phyloP scores from a whole-genome alignment of 2,797 vertebrate genomes.

The Lepilemur septentrionalis region DNA sequence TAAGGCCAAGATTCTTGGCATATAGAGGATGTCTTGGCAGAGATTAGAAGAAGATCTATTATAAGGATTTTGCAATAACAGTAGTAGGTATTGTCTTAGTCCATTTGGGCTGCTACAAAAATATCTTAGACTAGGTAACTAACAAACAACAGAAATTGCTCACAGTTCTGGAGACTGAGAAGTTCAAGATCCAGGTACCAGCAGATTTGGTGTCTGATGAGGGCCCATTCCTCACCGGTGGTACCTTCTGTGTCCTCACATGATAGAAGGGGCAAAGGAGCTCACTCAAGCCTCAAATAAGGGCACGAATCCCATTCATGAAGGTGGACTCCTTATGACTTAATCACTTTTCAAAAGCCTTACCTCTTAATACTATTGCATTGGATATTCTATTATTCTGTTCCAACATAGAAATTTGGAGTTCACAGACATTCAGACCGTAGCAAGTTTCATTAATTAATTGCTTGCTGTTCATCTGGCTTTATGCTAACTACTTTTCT shows the following conservation, averaged over 20 bases:
- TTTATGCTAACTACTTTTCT: neutral
- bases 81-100: neutral
- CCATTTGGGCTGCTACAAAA: neutral
- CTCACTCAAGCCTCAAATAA: neutral
- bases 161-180: neutral
- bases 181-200: neutral
- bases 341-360: neutral
- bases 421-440: neutral
- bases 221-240: neutral
- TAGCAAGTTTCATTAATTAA: neutral
- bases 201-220: neutral
- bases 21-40: neutral
- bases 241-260: neutral
- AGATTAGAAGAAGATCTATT: neutral
- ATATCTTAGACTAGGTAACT: neutral
- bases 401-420: neutral
- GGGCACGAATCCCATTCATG: neutral
- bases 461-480: neutral
- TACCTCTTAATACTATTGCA: neutral
- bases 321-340: neutral
- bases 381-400: neutral
- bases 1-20: neutral
- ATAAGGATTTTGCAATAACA: neutral
- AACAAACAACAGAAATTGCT: neutral
- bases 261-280: neutral